Evolutionary conservation across 2,888 invertebrate genomes (phyloP), one percentile per base, ranked within the genome.

Genomic region (Glyphotaelius pellucidus): DNA sequence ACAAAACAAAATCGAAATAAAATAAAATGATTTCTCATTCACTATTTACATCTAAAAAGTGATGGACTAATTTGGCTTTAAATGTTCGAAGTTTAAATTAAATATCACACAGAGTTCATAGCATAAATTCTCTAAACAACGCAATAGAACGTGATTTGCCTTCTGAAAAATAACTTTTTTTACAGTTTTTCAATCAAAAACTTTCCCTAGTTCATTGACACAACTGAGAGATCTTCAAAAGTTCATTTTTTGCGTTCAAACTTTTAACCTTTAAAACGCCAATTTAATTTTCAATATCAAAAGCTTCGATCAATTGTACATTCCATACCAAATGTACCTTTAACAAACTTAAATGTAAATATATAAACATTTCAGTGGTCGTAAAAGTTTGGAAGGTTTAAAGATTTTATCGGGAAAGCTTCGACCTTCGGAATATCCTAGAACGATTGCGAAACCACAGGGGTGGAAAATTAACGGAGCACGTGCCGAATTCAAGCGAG

Each of bases 321-420:
- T 67, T 67, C n/a, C 67, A n/a, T 67, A 67, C 25, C n/a, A 25
- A 67, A 67, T 25, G 67, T 9, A 67, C 67, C 67, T 67, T 25
- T 67, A 25, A n/a, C 67, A 67, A 67, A 67, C 67, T 25, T 67
- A n/a, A 25, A 67, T 67, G 67, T 67, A 67, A 67, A 67, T 9
- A 25, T 67, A 25, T 67, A 67, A 67, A n/a, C 67, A 67, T 67
- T 67, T 25, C 67, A n/a, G 9, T 25, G 67, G 67, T 67, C 67
- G 67, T 67, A 67, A 67, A 67, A 67, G 67, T n/a, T 67, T 67
- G 67, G 67, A 67, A 67, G 67, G 67, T 67, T n/a, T n/a, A n/a
- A 67, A 67, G 67, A 67, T 67, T 67, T 67, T 67, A 67, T 67
- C 67, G 25, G 25, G 67, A 67, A 67, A 9, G 67, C 25, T 67